Base-by-base conservation (phyloP, 2,113 vertebrate species). In the Dipodomys stephensi region DNA sequence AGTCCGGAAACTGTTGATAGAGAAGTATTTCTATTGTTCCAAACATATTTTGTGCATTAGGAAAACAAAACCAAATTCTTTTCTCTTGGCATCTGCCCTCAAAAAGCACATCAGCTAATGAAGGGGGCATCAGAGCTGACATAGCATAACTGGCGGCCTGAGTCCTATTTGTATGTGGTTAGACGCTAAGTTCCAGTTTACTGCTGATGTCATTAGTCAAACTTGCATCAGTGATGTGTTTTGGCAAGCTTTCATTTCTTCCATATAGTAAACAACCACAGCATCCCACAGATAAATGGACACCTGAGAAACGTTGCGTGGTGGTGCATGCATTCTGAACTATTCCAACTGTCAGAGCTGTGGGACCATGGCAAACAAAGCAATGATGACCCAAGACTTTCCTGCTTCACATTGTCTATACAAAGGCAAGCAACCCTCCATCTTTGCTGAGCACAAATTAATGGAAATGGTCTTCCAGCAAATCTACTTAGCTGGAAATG, bases 181-280 rank as follows among this genome's bases (percentile, higher is more conserved):
- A 97, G 93, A 92, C 93, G 95, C 87, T 62, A 94, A 97, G 92
- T 97, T 96, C 96, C 96, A 89, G 73, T 97, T 92, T 92, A 94
- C 91, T 96, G 96, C 95, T 98, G 97, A 96, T 97, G 97, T 98
- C 96, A 98, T 95, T 94, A 94, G 95, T 97, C 95, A 98, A 91
- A 96, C 94, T 97, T 25, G 89, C 84, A 95, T 93, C 94, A 94
- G 94, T 64, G 97, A 97, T 96, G 95, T 87, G 86, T 82, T 96
- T 60, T 98, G 97, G 98, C 96, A 98, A 88, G 94, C 83, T 96
- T 97, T 94, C 74, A 2, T 92, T 97, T 95, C 97, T 95, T 93
- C 92, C 95, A 96, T 95, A 97, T 96, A 95, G 97, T 95, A 96
- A 98, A 96, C 95, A 97, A 78, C 84, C 95, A 44, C 49, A 92